Base-by-base conservation (phyloP, 1,140 invertebrate genomes). In the Papilio xuthus region DNA sequence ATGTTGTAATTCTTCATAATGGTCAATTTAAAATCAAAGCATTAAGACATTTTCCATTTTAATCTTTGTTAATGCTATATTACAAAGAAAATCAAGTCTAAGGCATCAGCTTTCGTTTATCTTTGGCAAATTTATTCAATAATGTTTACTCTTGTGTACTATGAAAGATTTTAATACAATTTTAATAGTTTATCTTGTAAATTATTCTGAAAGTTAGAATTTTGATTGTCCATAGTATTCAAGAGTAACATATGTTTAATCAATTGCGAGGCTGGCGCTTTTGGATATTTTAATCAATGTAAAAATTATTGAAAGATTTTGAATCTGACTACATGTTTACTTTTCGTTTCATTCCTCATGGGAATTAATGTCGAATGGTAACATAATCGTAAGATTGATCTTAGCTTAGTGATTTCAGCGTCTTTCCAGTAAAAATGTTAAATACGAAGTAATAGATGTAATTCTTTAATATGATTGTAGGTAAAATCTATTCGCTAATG, bases 281-380 rank as follows among this genome's bases (percentile, higher is more conserved):
- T 93, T 93, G 91, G 91, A 94, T 94, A 93, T 92, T 82, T 87
- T 79, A 84, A 83, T 82, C 26, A 79, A 83, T 80, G 63, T 83
- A 77, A 84, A 82, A 85, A 82, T 83, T 81, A 77, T 86, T 82
- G 84, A 72, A 81, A 82, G 86, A 88, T 88, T 86, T 82, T 79
- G 81, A 85, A 84, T 85, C 79, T 82, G 80, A 84, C 80, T 86
- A 80, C 82, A 83, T 85, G 86, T 87, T 78, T 87, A 88, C 83
- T 93, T 94, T 94, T 94, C 92, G 92, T 94, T 94, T 94, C 92
- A 92, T 94, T 94, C 92, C 92, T 94, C 90, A 90, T 89, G 85
- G 90, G 90, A 93, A 93, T 89, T 90, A 80, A 92, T 93, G 90
- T 92, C 87, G 85, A 84, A 86, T 90, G 88, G 85, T 86, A 89